Conservation (phyloP, 2,888 invertebrate species). For the Nineta flava region DNA sequence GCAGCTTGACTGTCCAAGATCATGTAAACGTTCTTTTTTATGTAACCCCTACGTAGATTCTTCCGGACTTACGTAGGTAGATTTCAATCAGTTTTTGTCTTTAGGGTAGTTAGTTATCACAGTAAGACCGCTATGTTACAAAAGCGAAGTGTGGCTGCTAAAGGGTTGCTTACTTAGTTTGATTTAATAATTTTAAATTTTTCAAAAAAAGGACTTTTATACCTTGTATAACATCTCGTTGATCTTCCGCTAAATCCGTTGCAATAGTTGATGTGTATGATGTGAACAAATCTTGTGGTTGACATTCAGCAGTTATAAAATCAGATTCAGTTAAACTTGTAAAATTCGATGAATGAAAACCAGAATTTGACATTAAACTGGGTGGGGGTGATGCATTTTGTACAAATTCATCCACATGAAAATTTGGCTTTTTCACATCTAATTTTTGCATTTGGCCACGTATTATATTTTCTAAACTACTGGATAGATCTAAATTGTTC, state of each 20-base stretch:
- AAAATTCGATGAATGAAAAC: conserved; percentile 27
- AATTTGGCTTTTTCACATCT: neutral
- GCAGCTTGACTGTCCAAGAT: too few species aligned
- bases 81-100: too few species aligned
- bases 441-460: neutral
- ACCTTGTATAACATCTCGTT: neutral
- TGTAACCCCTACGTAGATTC: too few species aligned
- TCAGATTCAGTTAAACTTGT: conserved; percentile 25
- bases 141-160: too few species aligned
- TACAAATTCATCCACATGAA: conserved; percentile 28
- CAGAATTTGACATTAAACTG: conserved; percentile 41
- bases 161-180: too few species aligned
- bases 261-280: conserved; percentile 3
- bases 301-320: conserved; percentile 7
- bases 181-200: too few species aligned
- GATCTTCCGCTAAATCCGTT: conserved; percentile 1
- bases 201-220: too few species aligned
- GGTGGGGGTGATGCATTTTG: conserved; percentile 38
- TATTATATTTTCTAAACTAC: neutral
- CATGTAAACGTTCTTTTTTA: too few species aligned
- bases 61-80: too few species aligned
- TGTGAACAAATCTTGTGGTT: conserved; percentile 6
- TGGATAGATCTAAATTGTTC: neutral
- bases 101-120: too few species aligned
- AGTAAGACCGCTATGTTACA: too few species aligned